Evolutionary conservation across 2,888 invertebrate genomes (phyloP).

Genomic region (Lumbricus terrestris): DNA sequence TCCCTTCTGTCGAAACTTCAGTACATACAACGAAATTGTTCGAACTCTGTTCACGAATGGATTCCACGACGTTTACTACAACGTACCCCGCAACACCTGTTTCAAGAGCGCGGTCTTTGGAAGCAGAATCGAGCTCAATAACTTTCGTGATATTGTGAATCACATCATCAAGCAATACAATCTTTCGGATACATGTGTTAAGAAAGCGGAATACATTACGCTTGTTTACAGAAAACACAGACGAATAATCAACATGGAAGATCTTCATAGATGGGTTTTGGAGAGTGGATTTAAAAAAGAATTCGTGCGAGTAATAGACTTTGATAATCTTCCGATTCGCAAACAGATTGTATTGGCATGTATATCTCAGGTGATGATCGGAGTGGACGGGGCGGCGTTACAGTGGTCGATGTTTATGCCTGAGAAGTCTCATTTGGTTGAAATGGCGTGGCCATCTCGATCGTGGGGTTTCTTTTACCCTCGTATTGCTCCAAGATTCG

Average conservation of each 20-base stretch:
- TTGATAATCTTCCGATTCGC: slow-evolving; percentile 14
- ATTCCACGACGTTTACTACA: slow-evolving; percentile 23
- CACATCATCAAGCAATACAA: background rate
- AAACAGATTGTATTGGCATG: slow-evolving; percentile 21
- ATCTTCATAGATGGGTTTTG: background rate
- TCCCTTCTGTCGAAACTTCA: slow-evolving; percentile 15
- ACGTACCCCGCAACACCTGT: slow-evolving; percentile 13
- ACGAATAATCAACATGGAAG: slow-evolving; percentile 19
- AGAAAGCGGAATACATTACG: background rate
- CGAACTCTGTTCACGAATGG: background rate
- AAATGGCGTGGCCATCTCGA: slow-evolving; percentile 27
- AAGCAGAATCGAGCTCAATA: background rate
- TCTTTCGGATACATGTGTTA: background rate
- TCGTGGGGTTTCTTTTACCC: slow-evolving; percentile 20
- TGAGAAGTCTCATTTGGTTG: slow-evolving; percentile 15
- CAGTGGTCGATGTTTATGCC: slow-evolving; percentile 29
- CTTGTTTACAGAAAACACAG: slow-evolving; percentile 6
- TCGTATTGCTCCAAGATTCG: background rate
- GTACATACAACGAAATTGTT: slow-evolving; percentile 9
- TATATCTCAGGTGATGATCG: slow-evolving; percentile 13
- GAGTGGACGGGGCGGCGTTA: slow-evolving; percentile 27
- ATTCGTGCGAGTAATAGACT: background rate
- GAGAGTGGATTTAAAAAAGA: slow-evolving; percentile 9
- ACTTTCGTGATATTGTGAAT: slow-evolving; percentile 6
- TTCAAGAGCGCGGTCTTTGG: slow-evolving; percentile 25